Conservation (phyloP, 2,888 invertebrate species). For the Morpho deidamia region DNA sequence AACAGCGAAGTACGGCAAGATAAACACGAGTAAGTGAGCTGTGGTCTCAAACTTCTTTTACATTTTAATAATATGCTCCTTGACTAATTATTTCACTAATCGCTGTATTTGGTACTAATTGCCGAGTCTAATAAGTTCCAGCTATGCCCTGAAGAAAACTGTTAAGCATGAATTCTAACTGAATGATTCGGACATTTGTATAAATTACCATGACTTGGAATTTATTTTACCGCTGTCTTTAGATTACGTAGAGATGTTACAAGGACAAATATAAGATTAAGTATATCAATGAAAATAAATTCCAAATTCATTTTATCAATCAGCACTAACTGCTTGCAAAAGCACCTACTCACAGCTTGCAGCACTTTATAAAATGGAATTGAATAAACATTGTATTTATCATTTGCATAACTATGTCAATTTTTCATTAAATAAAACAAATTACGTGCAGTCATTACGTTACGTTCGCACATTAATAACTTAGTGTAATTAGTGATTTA, state of each 20-base stretch:
- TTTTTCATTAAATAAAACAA: conserved; percentile 6
- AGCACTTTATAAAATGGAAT: conserved; percentile 39
- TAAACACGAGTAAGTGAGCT: conserved; percentile 76
- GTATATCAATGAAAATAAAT: conserved; percentile 40
- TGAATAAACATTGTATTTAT: conserved; percentile 25
- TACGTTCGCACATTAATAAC: conserved; percentile 10
- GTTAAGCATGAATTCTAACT: conserved; percentile 61
- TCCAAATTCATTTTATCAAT: conserved; percentile 38
- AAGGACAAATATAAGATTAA: not conserved
- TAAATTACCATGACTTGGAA: conserved; percentile 29
- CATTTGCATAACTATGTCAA: conserved; percentile 19
- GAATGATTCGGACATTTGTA: conserved; percentile 23
- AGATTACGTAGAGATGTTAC: not conserved
- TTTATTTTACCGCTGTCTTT: conserved; percentile 34
- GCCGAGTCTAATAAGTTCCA: conserved; percentile 51
- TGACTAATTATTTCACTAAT: conserved; percentile 67
- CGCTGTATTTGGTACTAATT: conserved; percentile 66
- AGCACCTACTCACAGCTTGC: conserved; percentile 61
- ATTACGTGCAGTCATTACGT: conserved; percentile 23
- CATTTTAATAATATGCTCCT: conserved; percentile 63
- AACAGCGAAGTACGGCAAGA: conserved; percentile 74
- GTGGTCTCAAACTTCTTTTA: conserved; percentile 73
- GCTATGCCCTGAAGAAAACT: conserved; percentile 45
- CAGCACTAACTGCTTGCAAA: conserved; percentile 71
- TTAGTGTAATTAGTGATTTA: not conserved